These are phyloP conservation scores for Thymelicus lineola DNA, from an alignment of 2,888 invertebrate species.

Conservation along the genomic window DNA sequence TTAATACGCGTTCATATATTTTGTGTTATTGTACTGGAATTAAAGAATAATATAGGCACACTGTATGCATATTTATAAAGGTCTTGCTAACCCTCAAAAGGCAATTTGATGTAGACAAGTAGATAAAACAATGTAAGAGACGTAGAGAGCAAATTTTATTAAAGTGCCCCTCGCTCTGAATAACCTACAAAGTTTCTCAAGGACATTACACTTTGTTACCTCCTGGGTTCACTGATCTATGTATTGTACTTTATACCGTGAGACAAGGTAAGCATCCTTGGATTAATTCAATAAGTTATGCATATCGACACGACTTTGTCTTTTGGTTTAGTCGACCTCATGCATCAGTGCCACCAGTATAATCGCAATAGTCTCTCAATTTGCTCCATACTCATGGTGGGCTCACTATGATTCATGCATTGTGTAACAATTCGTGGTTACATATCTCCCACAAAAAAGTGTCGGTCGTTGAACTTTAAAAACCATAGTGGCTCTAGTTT, in stretches of 20 bases:
- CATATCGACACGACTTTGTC: too few species aligned
- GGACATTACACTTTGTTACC: constrained; percentile 33
- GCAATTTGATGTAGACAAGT: background rate
- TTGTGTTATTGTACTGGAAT: too few species aligned
- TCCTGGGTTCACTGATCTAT: constrained; percentile 42
- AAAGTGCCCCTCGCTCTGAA: background rate
- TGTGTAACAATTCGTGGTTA: background rate
- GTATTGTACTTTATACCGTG: background rate
- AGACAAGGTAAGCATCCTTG: background rate
- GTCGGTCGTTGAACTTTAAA: constrained; percentile 59
- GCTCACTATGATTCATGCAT: background rate
- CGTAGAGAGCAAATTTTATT: background rate
- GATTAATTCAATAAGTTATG: background rate
- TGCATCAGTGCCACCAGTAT: too few species aligned
- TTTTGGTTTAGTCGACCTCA: too few species aligned
- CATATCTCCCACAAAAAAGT: constrained; percentile 2
- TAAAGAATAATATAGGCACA: too few species aligned
- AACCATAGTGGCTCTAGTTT: constrained; percentile 59
- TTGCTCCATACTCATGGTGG: background rate
- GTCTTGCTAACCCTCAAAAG: background rate
- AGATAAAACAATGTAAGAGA: background rate
- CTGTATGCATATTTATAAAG: background rate
- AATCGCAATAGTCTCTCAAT: background rate
- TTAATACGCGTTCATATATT: too few species aligned
- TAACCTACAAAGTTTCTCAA: constrained; percentile 44